Evolutionary conservation across 1,140 invertebrate species (phyloP).

Genomic region (Triops cancriformis): DNA sequence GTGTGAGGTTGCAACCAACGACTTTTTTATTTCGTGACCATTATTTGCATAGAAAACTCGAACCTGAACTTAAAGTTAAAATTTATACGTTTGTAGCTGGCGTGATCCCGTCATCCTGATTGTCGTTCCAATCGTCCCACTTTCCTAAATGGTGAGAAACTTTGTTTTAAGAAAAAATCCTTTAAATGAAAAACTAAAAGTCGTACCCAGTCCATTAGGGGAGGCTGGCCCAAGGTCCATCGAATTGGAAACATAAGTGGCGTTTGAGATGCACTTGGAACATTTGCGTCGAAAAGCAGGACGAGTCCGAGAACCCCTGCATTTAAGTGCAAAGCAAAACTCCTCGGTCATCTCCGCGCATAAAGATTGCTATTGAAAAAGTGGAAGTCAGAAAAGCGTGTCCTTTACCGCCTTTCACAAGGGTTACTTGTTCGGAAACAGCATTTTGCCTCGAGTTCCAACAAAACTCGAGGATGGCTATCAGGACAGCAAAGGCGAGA

Average conservation of each 20-base stretch:
- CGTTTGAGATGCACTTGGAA: slow-evolving; percentile 52
- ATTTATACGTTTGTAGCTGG: not conserved
- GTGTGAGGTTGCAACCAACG: not conserved
- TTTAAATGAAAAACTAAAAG: slow-evolving; percentile 26
- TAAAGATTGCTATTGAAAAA: slow-evolving; percentile 55
- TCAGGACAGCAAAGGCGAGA: slow-evolving; percentile 59
- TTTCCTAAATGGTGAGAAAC: slow-evolving; percentile 20
- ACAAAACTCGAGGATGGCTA: slow-evolving; percentile 71
- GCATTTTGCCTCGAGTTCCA: slow-evolving; percentile 66
- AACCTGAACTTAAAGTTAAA: not conserved
- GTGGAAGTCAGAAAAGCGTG: slow-evolving; percentile 37
- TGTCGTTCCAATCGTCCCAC: not conserved
- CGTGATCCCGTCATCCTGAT: not conserved
- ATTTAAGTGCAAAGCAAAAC: slow-evolving; percentile 63
- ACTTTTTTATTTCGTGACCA: not conserved
- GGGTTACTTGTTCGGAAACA: slow-evolving; percentile 52
- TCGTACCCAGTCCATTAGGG: slow-evolving; percentile 20
- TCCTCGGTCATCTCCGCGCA: slow-evolving; percentile 75
- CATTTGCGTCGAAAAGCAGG: slow-evolving; percentile 55
- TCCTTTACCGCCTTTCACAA: slow-evolving; percentile 37
- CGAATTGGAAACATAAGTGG: slow-evolving; percentile 42
- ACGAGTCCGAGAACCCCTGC: slow-evolving; percentile 56
- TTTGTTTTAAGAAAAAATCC: not conserved
- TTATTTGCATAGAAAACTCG: not conserved
- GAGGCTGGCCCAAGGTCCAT: slow-evolving; percentile 37